phyloP scores from a whole-genome alignment of 2,888 invertebrate genomes.

The Diarsia brunnea region DNA sequence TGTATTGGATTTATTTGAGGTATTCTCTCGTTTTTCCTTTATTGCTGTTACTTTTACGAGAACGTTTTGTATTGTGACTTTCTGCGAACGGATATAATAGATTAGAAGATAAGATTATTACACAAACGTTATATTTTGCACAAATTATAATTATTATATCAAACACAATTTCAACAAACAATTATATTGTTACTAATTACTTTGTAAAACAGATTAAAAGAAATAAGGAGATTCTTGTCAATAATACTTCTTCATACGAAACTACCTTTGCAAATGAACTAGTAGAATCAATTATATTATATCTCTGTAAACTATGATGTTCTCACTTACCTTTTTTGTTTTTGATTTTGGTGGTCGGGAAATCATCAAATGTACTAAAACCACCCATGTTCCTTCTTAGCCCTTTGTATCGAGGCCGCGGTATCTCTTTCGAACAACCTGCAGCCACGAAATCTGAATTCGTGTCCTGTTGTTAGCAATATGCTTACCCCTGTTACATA shows the following conservation, averaged over 20 bases:
- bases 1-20: conserved; percentile 74
- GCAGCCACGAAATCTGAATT: no score
- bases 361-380: no score
- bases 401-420: no score
- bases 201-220: neutral
- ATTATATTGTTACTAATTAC: neutral
- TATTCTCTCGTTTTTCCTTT: conserved; percentile 68
- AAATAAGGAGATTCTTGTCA: neutral
- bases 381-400: no score
- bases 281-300: neutral
- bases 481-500: no score
- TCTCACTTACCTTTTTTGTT: no score
- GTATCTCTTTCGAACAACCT: no score
- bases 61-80: conserved; percentile 51
- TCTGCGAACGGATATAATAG: conserved; percentile 34
- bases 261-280: neutral
- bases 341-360: no score
- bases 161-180: neutral
- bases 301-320: neutral
- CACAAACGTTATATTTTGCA: neutral
- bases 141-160: neutral
- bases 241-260: neutral
- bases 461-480: no score
- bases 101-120: conserved; percentile 21
- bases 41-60: conserved; percentile 69